A percentile compares a stretch with the other conserved stretches of the same genome.
These are phyloP conservation scores for Capromys pilorides DNA, from an alignment of 2,797 vertebrate species.

Conservation along the genomic window DNA sequence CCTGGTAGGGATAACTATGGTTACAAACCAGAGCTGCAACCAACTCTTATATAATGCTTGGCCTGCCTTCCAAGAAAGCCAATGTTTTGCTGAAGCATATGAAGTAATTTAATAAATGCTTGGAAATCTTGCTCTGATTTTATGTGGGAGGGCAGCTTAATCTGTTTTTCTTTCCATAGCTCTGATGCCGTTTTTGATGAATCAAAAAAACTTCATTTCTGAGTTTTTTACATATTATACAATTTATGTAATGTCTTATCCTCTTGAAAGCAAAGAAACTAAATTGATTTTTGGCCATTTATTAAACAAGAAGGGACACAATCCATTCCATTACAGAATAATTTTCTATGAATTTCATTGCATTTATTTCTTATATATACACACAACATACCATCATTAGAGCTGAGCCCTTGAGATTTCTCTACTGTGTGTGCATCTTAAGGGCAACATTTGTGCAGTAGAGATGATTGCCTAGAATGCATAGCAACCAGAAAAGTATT, in stretches of 20 bases:
- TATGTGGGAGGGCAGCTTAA: constrained; percentile 83
- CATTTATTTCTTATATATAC: background rate
- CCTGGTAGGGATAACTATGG: constrained; percentile 31
- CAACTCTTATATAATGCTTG: constrained; percentile 83
- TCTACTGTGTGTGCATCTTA: background rate
- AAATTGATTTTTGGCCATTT: constrained; percentile 33
- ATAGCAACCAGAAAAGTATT: constrained; percentile 28
- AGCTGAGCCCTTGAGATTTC: background rate
- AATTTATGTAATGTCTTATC: constrained; percentile 63
- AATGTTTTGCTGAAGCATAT: constrained; percentile 84
- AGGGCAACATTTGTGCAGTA: background rate
- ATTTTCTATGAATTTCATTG: constrained; percentile 12
- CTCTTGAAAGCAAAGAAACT: constrained; percentile 6
- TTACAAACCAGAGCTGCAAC: constrained; percentile 60
- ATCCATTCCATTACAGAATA: background rate
- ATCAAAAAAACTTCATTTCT: constrained; percentile 78
- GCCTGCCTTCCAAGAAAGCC: constrained; percentile 85
- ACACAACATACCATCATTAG: background rate
- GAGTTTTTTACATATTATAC: constrained; percentile 75
- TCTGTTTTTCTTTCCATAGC: constrained; percentile 72
- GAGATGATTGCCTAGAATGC: background rate
- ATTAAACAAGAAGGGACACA: background rate
- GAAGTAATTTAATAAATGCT: constrained; percentile 85
- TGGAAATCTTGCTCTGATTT: constrained; percentile 81
- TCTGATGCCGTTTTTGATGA: constrained; percentile 84